phyloP scores from a whole-genome alignment of 2,797 vertebrate species.

The Propithecus deckenii region DNA sequence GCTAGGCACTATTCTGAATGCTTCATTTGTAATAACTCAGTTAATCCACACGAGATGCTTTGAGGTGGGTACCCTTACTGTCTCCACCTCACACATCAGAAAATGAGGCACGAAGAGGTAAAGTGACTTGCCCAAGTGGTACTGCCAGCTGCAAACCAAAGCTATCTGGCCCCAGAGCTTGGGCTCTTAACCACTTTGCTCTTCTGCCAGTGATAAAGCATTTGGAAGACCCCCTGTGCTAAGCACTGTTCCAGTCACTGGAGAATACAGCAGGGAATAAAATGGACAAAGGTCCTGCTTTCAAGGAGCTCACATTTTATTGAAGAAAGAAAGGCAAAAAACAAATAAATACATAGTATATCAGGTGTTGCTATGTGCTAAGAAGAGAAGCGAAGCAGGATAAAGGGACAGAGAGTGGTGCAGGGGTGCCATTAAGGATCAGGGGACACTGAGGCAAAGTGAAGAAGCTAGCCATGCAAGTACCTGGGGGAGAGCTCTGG shows the following conservation, averaged over 20 bases:
- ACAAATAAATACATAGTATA: neutral
- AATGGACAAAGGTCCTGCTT: neutral
- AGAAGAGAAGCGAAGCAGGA: neutral
- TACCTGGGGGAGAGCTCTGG: neutral
- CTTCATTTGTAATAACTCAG: neutral
- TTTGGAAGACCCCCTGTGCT: neutral
- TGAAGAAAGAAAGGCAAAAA: neutral
- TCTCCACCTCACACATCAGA: neutral
- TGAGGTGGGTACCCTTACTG: neutral
- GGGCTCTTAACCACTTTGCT: neutral
- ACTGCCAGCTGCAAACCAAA: neutral
- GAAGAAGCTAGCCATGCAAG: neutral
- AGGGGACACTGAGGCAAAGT: neutral
- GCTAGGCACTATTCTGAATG: neutral
- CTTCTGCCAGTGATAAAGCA: neutral
- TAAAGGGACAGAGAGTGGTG: neutral
- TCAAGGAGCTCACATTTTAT: neutral
- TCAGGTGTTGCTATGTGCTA: neutral
- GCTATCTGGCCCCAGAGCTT: neutral
- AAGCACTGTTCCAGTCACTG: neutral
- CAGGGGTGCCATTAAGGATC: neutral
- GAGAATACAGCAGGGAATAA: neutral
- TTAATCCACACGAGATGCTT: neutral
- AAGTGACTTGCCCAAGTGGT: neutral
- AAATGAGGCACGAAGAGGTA: neutral